Base-by-base conservation (phyloP, 2,888 invertebrate species). In the Sminthurides aquaticus region DNA sequence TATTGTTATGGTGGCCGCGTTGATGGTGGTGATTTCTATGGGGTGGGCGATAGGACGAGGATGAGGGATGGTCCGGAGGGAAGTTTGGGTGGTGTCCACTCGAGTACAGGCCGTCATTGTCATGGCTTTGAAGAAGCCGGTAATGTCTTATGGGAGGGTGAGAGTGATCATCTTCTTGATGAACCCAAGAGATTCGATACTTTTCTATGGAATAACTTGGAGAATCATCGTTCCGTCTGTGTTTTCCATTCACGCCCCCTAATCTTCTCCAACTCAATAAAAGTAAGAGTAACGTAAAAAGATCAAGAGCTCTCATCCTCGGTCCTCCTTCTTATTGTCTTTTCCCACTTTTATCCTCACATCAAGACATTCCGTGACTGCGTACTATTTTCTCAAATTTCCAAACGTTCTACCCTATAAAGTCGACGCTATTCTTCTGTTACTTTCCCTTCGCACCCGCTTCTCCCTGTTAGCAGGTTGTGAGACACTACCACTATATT, bases 191-290 rank as follows among this genome's bases (percentile, higher is more conserved):
- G 2, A 61, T 48, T 27, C 52, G 43, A 28, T 43, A 62, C 49
- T 59, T 22, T 20, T 52, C 52, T 20, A 8, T 22, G 18, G 52
- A 5, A 25, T 49, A 60, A 43, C 64, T 54, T 57, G 57, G 52
- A 62, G 43, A 55, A 15, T 57, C 27, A 49, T 48, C 60, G 26
- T 58, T 57, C n/a, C 64, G 1, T 54, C 55, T 64, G 27, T 63
- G 63, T n/a, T 58, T 24, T 2, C 59, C 59, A 15, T 54, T 62
- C 52, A 60, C 62, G 22, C 28, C 29, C 1, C 24, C 3, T 22
- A 54, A 65, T 71, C 73, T 73, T 60, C 71, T 61, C 73, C 73
- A 70, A 56, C 68, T 67, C 48, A 70, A 28, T 25, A 71, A 62
- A 34, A 69, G 64, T 43, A 73, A 67, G 59, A 71, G 66, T 52